These are phyloP conservation scores for Drosophila koepferae DNA, from an alignment of 2,888 invertebrate genomes.

Conservation along the genomic window DNA sequence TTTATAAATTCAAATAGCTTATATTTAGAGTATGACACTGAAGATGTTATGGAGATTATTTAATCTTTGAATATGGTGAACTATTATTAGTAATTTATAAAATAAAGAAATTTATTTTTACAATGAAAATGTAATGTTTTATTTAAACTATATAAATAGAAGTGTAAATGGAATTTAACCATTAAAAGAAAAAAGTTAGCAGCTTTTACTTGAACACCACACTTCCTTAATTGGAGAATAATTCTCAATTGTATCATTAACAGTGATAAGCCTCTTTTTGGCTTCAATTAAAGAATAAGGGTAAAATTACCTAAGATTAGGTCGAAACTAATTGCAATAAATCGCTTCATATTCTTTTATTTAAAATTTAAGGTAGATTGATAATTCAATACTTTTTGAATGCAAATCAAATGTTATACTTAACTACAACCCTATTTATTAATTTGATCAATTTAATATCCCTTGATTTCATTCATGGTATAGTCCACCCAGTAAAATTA, in stretches of 20 bases:
- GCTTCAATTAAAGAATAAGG: neutral
- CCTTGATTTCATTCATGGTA: neutral
- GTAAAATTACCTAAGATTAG: too few relatives aligned
- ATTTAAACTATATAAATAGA: slow-evolving; percentile 3
- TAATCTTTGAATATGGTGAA: neutral
- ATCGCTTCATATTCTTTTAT: neutral
- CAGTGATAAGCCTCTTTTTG: neutral
- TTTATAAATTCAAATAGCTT: slow-evolving; percentile 84
- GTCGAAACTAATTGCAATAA: neutral
- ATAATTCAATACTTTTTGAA: slow-evolving; percentile 2
- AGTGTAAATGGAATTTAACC: slow-evolving; percentile 2
- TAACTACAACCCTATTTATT: neutral
- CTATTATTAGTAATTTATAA: neutral
- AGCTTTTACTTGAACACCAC: slow-evolving; percentile 50
- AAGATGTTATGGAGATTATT: slow-evolving; percentile 81
- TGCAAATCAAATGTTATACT: neutral
- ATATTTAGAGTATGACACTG: slow-evolving; percentile 79
- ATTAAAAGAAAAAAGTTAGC: slow-evolving; percentile 1
- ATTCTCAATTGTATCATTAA: neutral
- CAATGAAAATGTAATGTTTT: slow-evolving; percentile 2
- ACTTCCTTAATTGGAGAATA: slow-evolving; percentile 1
- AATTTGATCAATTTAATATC: neutral
- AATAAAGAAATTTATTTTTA: neutral
- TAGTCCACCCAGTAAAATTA: neutral
- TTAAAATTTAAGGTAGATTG: neutral